Evolutionary conservation across 2,797 vertebrate species (phyloP), one percentile per base, ranked within the genome.

Genomic region (Fistularia commersonii): DNA sequence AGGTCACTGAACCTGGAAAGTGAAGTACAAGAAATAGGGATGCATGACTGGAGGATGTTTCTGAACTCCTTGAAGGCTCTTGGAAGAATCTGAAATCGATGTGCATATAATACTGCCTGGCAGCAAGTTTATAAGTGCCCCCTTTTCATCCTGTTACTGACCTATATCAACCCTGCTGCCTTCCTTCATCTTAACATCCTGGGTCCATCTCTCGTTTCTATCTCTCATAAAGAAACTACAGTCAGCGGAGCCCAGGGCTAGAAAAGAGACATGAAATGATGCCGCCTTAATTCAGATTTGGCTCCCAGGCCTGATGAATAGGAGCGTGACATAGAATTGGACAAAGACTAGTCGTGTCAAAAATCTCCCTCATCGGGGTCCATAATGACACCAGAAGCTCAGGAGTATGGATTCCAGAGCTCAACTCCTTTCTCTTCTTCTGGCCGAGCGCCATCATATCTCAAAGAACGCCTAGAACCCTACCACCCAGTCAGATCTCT

Each of bases 1-100:
- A 77, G 75, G 77, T 81, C 74, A 81, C 8, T 34, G 62, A 60
- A 60, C 40, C 11, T 44, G 7, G 11, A 57, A 46, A 64, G 49
- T 31, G 12, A 34, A 41, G 70, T 37, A 31, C 57, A 40, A 36
- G 11, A 59, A 6, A 35, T 8, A 50, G 32, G 12, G 39, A 11
- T 41, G 31, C 8, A 8, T 32, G 34, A 40, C 23, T 33, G 31
- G 35, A 50, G 14, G 50, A 58, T 51, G 51, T 15, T 37, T 45
- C 47, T 3, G 45, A 54, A 61, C 42, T 73, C 45, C 39, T 12
- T 5, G 6, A 40, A 49, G 56, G 44, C 32, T 57, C 47, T 51
- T 14, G 41, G 32, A 51, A 61, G 14, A 65, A 54, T 33, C 50
- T 69, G 50, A 64, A 70, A 65, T 55, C 40, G 45, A 32, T 41